Conservation (phyloP, 2,113 vertebrate genomes). For the Vireo altiloquus region DNA sequence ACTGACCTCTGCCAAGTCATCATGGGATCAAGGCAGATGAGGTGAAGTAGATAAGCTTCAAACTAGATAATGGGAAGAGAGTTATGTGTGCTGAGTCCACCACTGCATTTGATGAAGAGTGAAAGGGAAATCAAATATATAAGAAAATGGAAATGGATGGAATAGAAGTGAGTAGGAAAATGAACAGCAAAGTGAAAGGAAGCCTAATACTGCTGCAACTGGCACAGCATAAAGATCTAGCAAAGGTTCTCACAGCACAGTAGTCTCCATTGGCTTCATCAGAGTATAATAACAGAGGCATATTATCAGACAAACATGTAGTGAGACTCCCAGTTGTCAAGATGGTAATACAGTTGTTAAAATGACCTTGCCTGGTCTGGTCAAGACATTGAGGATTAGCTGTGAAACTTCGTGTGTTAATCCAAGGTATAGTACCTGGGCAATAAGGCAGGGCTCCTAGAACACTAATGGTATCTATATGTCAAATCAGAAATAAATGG, state of each 20-base stretch:
- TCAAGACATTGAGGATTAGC: neutral
- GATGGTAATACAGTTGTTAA: neutral
- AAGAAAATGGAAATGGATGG: neutral
- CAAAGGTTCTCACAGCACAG: neutral
- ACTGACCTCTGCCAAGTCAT: neutral
- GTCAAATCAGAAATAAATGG: neutral
- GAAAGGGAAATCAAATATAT: neutral
- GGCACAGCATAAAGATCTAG: neutral
- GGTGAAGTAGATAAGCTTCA: neutral
- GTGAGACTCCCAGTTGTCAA: neutral
- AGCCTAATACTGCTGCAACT: neutral
- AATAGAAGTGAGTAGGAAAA: neutral
- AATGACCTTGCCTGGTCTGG: neutral
- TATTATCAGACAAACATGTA: neutral
- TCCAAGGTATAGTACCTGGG: neutral
- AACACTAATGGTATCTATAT: neutral
- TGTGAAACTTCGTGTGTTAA: rapidly evolving
- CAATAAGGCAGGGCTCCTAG: neutral
- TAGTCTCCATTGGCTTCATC: neutral
- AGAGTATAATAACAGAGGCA: neutral
- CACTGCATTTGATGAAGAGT: neutral
- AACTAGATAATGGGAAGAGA: neutral
- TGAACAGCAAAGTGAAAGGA: neutral
- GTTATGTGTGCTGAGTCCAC: neutral
- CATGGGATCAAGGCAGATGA: neutral